Evolutionary conservation across 2,797 vertebrate genomes (phyloP).

Genomic region (Microhierax caerulescens): DNA sequence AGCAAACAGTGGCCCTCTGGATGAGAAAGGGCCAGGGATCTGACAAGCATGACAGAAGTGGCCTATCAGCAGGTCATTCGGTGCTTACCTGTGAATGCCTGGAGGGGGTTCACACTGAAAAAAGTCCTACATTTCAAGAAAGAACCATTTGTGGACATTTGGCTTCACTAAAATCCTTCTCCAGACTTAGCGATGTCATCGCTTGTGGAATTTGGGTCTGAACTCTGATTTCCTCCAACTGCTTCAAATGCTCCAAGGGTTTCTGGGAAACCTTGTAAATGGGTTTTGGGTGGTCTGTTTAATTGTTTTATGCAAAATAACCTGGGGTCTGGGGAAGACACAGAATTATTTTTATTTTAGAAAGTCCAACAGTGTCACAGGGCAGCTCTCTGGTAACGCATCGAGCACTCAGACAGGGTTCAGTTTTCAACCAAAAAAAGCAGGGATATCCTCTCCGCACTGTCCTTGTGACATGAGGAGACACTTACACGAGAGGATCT

Average conservation of each 20-base stretch:
- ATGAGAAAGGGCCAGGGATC: neutral
- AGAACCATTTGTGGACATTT: neutral
- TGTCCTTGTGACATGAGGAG: neutral
- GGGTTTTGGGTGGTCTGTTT: neutral
- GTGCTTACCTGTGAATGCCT: neutral
- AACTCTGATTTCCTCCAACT: neutral
- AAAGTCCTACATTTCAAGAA: neutral
- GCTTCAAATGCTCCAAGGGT: neutral
- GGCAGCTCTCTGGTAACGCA: neutral
- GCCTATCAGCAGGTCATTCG: neutral
- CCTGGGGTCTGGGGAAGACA: neutral
- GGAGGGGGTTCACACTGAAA: neutral
- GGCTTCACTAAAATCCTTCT: constrained; percentile 5
- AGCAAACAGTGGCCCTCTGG: neutral
- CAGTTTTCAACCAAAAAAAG: neutral
- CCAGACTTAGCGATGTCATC: neutral
- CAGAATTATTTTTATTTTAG: neutral
- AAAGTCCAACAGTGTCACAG: fast-evolving
- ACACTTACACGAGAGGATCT: neutral
- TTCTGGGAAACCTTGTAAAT: neutral
- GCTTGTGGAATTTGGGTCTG: neutral
- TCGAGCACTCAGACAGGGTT: fast-evolving
- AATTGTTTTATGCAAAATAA: neutral
- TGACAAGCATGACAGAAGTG: neutral
- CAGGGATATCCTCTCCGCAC: neutral